A percentile compares a stretch with the other conserved stretches of the same genome.
Evolutionary conservation across 1,140 invertebrate genomes (phyloP).

Genomic region (Drosophila sp.): DNA sequence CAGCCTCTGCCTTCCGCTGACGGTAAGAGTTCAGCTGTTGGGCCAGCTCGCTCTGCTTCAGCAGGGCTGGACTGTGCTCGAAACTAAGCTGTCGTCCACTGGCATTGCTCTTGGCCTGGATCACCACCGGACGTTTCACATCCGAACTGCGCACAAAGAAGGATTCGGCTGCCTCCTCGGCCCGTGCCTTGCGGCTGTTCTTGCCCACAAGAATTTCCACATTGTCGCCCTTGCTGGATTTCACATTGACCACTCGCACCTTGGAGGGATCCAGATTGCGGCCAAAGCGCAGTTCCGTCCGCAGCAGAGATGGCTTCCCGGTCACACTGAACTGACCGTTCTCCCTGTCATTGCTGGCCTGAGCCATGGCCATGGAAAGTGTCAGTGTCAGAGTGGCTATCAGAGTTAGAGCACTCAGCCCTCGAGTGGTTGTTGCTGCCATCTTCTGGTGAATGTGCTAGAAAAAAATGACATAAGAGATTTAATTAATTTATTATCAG

Average conservation of each 20-base stretch:
- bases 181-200: conserved; percentile 69
- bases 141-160: conserved; percentile 83
- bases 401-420: conserved; percentile 6
- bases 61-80: conserved; percentile 65
- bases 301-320: conserved; percentile 85
- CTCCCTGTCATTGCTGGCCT: conserved; percentile 12
- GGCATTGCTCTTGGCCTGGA: conserved; percentile 16
- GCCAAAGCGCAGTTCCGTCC: conserved; percentile 90
- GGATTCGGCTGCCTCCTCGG: conserved; percentile 77
- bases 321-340: conserved; percentile 34
- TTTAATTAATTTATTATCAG: conserved; percentile 38
- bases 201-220: conserved; percentile 91
- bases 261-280: conserved; percentile 89
- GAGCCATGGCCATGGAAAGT: conserved; percentile 15
- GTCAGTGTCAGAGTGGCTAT: conserved; percentile 3
- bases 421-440: conserved; percentile 30
- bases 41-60: conserved; percentile 66
- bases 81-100: conserved; percentile 53
- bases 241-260: conserved; percentile 89
- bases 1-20: conserved; percentile 65
- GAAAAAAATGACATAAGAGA: conserved; percentile 34
- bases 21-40: conserved; percentile 60
- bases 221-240: conserved; percentile 88
- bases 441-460: conserved; percentile 41
- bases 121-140: conserved; percentile 40